Percentiles rank a stretch among this genome's conserved stretches.
phyloP scores from a whole-genome alignment of 2,113 vertebrate species.

The Paramormyrops kingsleyae region DNA sequence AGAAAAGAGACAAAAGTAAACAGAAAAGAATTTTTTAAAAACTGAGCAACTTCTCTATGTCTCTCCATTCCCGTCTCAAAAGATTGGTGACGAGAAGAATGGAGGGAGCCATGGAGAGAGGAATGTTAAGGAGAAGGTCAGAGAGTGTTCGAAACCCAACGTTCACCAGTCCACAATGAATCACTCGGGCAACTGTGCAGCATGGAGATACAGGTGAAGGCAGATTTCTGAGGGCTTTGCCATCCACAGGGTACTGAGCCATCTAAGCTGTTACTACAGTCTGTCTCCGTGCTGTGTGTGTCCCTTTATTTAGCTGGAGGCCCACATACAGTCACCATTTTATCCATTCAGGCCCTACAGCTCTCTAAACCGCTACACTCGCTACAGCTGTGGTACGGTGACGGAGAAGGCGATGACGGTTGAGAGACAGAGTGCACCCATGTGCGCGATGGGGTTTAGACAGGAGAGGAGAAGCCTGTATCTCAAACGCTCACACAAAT shows the following conservation, averaged over 20 bases:
- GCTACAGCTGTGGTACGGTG: neutral
- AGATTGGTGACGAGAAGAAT: neutral
- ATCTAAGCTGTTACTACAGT: neutral
- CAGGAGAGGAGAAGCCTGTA: neutral
- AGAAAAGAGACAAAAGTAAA: neutral
- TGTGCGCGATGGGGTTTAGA: neutral
- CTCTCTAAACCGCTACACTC: neutral
- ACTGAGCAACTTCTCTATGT: neutral
- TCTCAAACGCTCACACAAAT: neutral
- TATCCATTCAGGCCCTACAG: neutral
- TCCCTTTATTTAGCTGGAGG: neutral
- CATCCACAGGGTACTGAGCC: neutral
- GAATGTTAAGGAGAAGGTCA: neutral
- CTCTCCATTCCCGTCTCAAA: neutral
- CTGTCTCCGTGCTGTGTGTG: neutral
- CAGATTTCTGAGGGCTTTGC: neutral
- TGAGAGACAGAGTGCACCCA: neutral
- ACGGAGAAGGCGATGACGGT: neutral
- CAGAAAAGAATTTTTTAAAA: neutral
- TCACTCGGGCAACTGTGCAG: neutral
- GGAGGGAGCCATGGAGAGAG: neutral
- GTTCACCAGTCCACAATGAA: neutral
- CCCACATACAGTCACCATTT: neutral
- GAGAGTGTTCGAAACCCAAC: neutral
- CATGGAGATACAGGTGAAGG: neutral